phyloP scores from a whole-genome alignment of 2,797 vertebrate genomes.

The Adelosebastes latens region DNA sequence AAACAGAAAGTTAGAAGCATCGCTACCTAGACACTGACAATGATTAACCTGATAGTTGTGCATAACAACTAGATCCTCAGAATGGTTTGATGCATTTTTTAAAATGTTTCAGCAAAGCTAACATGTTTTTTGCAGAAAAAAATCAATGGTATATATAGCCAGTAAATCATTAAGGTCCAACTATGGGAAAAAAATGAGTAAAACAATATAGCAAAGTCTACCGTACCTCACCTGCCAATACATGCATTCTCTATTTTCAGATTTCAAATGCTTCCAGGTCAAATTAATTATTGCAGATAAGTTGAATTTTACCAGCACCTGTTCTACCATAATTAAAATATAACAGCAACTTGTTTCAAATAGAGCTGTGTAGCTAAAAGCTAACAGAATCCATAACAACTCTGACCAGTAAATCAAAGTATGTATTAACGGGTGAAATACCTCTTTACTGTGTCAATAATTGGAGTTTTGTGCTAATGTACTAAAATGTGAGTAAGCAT shows the following conservation, averaged over 20 bases:
- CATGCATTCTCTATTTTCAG: not conserved
- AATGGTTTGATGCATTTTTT: not conserved
- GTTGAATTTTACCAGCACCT: not conserved
- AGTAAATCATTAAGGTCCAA: not conserved
- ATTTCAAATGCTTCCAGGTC: not conserved
- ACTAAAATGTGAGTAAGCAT: conserved; percentile 3
- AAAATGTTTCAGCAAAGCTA: too few species aligned
- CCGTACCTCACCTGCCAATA: not conserved
- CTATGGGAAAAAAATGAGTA: not conserved
- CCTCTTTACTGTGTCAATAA: conserved; percentile 28
- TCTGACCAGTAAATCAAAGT: not conserved
- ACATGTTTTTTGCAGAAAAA: not conserved
- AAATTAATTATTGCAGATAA: not conserved
- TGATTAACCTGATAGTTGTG: not conserved
- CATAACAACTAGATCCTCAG: not conserved
- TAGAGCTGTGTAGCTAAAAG: not conserved
- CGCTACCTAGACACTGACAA: not conserved
- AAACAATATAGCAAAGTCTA: not conserved
- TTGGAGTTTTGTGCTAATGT: not conserved
- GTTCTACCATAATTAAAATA: not conserved
- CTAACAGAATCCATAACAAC: not conserved
- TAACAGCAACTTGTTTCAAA: not conserved
- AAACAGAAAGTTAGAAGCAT: not conserved
- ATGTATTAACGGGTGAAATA: conserved; percentile 47
- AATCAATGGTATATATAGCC: not conserved